Percentiles rank a stretch among this genome's conserved stretches.
Conservation (phyloP, 2,113 vertebrate genomes). For the Barbus barbus region DNA sequence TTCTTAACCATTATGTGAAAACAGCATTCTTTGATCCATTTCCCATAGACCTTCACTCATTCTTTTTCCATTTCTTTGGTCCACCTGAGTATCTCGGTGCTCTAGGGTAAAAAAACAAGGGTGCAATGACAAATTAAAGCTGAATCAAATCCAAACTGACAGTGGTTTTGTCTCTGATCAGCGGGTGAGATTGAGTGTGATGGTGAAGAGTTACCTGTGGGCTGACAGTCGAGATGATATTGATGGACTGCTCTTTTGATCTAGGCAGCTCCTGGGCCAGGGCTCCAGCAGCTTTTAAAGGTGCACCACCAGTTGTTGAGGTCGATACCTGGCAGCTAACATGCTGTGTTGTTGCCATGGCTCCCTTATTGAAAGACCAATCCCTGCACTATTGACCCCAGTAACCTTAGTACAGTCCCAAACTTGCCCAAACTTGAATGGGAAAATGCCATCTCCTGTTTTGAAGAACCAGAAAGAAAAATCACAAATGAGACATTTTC, state of each 20-base stretch:
- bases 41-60: background rate
- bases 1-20: background rate
- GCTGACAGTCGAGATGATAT: conserved; percentile 46
- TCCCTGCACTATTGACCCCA: conserved; percentile 53
- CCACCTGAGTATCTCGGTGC: conserved; percentile 25
- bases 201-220: conserved; percentile 41
- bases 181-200: conserved; percentile 43
- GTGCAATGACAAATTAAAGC: conserved; percentile 43
- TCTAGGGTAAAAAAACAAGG: background rate
- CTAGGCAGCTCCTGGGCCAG: conserved; percentile 8
- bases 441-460: conserved; percentile 1
- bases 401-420: conserved; percentile 31
- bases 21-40: background rate
- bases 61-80: background rate
- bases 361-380: conserved; percentile 44
- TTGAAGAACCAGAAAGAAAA: background rate
- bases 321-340: conserved; percentile 58
- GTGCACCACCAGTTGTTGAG: conserved; percentile 37
- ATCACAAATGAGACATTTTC: background rate
- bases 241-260: conserved; percentile 57
- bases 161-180: conserved; percentile 53
- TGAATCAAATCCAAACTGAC: conserved; percentile 48
- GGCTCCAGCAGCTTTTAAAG: conserved; percentile 24
- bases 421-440: conserved; percentile 10
- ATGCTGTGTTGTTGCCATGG: conserved; percentile 58